A percentile compares a stretch with the other conserved stretches of the same genome.
These are phyloP conservation scores for Lasioglossum lativentre DNA, from an alignment of 2,888 invertebrate genomes.

Conservation along the genomic window DNA sequence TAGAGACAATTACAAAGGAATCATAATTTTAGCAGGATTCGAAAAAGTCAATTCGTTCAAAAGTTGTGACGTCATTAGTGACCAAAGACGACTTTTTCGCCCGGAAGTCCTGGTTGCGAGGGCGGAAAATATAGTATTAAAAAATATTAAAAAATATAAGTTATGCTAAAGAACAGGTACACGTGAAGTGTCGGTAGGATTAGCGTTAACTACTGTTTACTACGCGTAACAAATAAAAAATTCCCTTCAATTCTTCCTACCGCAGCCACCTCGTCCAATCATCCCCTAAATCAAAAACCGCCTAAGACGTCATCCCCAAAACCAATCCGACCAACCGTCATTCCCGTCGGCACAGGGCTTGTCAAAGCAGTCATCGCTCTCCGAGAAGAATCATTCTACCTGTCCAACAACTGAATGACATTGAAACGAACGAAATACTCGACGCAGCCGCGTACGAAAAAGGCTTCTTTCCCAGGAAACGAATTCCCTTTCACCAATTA, in stretches of 20 bases:
- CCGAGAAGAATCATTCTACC: not conserved
- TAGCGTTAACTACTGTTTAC: not conserved
- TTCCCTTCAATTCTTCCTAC: not conserved
- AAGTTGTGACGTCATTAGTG: too few species aligned
- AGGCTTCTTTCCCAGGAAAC: not conserved
- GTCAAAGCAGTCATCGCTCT: not conserved
- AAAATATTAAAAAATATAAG: too few species aligned
- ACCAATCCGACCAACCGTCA: not conserved
- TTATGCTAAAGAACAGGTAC: too few species aligned
- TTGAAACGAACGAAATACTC: not conserved
- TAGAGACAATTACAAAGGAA: too few species aligned
- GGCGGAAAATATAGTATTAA: too few species aligned
- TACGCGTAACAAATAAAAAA: not conserved
- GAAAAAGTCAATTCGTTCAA: too few species aligned
- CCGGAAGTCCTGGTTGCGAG: too few species aligned
- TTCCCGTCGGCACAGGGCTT: not conserved
- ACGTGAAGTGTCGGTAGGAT: too few species aligned
- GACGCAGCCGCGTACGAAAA: not conserved
- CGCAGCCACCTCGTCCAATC: too few species aligned
- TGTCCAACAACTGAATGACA: not conserved
- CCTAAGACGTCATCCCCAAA: too few species aligned
- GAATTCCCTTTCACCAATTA: conserved; percentile 25
- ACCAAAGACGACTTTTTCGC: too few species aligned
- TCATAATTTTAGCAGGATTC: too few species aligned
- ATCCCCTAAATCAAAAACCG: not conserved